These are phyloP conservation scores for Callimorpha dominula DNA, from an alignment of 2,888 invertebrate genomes.

Conservation along the genomic window DNA sequence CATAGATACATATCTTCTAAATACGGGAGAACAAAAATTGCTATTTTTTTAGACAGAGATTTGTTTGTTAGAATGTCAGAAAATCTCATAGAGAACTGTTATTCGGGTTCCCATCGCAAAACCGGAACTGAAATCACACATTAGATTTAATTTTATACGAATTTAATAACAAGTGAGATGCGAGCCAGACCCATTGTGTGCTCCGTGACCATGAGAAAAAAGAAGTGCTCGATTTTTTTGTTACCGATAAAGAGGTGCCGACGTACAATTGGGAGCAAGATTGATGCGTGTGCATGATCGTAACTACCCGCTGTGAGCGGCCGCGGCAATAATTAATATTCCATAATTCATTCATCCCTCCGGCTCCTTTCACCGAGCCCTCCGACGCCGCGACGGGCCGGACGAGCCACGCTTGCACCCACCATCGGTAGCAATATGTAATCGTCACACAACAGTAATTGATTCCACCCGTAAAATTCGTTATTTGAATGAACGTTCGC, in stretches of 20 bases:
- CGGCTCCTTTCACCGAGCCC: constrained; percentile 67
- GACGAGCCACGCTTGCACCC: constrained; percentile 41
- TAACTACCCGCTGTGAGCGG: constrained; percentile 78
- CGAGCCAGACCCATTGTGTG: constrained; percentile 75
- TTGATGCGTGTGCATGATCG: constrained; percentile 80
- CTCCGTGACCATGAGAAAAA: constrained; percentile 80
- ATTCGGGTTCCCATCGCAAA: constrained; percentile 80
- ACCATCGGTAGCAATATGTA: constrained; percentile 75
- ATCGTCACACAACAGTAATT: constrained; percentile 80
- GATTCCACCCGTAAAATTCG: constrained; percentile 82
- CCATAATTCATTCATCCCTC: constrained; percentile 80
- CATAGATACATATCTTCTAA: constrained; percentile 59
- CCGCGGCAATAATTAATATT: constrained; percentile 79
- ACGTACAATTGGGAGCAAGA: constrained; percentile 79
- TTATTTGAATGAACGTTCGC: constrained; percentile 80
- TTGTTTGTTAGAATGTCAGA: constrained; percentile 61
- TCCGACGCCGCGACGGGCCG: constrained; percentile 2
- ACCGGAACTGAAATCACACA: constrained; percentile 85
- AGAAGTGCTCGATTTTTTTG: constrained; percentile 75
- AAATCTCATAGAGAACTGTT: constrained; percentile 74
- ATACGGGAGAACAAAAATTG: constrained; percentile 58
- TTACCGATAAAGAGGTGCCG: constrained; percentile 84
- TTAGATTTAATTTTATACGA: constrained; percentile 86
- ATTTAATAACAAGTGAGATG: constrained; percentile 86
- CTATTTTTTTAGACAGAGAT: constrained; percentile 60